These are phyloP conservation scores for Semaprochilodus insignis DNA, from an alignment of 2,797 vertebrate genomes.

Conservation along the genomic window DNA sequence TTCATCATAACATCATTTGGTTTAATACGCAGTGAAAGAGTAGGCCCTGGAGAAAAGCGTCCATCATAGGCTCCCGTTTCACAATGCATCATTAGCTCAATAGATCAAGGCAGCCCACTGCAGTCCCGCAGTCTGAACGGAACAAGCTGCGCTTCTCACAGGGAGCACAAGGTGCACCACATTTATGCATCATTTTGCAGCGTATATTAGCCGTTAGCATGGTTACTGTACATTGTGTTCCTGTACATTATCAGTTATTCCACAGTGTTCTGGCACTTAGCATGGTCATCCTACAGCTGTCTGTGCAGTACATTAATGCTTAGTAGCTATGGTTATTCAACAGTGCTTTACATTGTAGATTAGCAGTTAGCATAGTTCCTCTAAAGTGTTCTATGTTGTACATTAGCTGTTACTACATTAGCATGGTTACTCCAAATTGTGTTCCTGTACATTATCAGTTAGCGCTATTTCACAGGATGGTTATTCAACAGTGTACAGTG, in stretches of 20 bases:
- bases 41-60: background rate
- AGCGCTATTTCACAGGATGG: too few species aligned
- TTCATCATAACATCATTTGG: constrained; percentile 10
- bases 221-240: background rate
- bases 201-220: background rate
- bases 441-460: too few species aligned
- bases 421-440: background rate
- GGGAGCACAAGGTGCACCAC: background rate
- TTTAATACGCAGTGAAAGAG: background rate
- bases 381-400: too few species aligned
- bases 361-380: too few species aligned
- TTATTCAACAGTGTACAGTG: too few species aligned
- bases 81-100: background rate
- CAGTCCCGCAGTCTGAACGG: background rate
- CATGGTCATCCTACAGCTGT: background rate
- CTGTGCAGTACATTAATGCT: background rate
- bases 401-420: background rate
- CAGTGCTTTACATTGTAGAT: too few species aligned
- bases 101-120: background rate
- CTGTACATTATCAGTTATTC: background rate
- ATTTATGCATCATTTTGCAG: background rate
- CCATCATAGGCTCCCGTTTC: background rate
- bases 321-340: background rate
- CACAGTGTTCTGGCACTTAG: background rate
- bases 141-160: background rate